phyloP scores from a whole-genome alignment of 2,888 invertebrate species.

The Penaeus monodon region DNA sequence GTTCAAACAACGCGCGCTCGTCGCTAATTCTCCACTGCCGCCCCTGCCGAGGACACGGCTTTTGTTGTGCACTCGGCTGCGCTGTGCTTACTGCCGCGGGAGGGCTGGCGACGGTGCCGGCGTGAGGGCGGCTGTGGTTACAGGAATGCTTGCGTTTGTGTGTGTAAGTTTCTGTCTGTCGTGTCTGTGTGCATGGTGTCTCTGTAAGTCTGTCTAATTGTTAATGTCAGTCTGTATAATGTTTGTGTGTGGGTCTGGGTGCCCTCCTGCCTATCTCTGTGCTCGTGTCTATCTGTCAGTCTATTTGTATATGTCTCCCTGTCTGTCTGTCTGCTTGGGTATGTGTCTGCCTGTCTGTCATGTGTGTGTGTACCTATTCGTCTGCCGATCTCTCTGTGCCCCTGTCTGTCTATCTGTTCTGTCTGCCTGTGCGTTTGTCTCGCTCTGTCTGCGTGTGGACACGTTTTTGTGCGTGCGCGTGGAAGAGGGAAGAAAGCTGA shows the following conservation, averaged over 20 bases:
- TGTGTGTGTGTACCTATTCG: not conserved
- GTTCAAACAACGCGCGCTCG: conserved; percentile 1
- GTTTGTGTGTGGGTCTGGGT: no score
- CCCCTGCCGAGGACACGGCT: no score
- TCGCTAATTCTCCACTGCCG: not conserved
- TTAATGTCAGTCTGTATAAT: no score
- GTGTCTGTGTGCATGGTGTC: no score
- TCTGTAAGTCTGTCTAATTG: no score
- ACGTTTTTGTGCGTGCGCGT: not conserved
- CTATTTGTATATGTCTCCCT: no score
- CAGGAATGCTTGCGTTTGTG: not conserved
- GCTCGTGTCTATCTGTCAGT: no score
- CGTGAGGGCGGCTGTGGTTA: not conserved
- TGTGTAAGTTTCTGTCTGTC: not conserved
- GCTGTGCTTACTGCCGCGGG: not conserved
- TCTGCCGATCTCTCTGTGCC: not conserved
- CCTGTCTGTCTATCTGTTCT: not conserved
- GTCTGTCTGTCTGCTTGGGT: no score
- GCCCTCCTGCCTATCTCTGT: no score
- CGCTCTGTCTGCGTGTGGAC: not conserved
- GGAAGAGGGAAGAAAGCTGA: not conserved
- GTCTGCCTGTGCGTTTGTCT: not conserved
- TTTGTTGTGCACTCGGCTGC: no score
- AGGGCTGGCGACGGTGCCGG: not conserved
- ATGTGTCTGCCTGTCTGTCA: no score